Conservation (phyloP, 1,140 invertebrate species). For the Nephila pilipes region DNA sequence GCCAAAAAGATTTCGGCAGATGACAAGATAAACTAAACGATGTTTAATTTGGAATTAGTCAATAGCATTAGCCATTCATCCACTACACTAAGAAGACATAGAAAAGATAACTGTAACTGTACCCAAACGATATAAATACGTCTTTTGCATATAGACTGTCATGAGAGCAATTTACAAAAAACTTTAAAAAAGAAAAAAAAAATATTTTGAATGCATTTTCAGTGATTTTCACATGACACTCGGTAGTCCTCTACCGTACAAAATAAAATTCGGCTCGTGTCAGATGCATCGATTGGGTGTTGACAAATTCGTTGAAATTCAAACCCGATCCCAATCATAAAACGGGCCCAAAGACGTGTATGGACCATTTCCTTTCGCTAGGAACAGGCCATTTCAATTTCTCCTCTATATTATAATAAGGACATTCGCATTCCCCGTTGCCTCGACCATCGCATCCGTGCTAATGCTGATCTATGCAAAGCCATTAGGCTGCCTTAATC, state of each 20-base stretch:
- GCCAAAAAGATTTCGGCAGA: too few relatives aligned
- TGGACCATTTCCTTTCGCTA: constrained; percentile 24
- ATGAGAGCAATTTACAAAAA: too few relatives aligned
- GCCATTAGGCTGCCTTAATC: constrained; percentile 70
- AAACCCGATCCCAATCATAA: constrained; percentile 11
- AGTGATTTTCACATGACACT: not conserved
- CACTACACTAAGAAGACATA: too few relatives aligned
- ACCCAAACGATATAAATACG: too few relatives aligned
- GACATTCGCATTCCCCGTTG: constrained; percentile 56
- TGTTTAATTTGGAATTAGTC: too few relatives aligned
- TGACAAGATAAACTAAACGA: too few relatives aligned
- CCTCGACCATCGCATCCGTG: constrained; percentile 30
- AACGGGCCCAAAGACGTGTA: not conserved
- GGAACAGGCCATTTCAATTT: constrained; percentile 37
- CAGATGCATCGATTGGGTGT: not conserved
- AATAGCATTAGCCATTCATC: too few relatives aligned
- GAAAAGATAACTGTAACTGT: too few relatives aligned
- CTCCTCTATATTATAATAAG: constrained; percentile 63
- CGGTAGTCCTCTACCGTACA: not conserved
- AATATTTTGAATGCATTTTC: too few relatives aligned
- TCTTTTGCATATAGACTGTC: too few relatives aligned
- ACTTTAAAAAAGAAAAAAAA: too few relatives aligned
- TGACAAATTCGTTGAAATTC: constrained; percentile 57
- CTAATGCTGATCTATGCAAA: constrained; percentile 76
- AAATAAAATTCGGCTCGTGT: not conserved